A percentile compares a stretch with the other conserved stretches of the same genome.
Conservation (phyloP, 2,113 vertebrate genomes). For the Gallinago paraguaiae region DNA sequence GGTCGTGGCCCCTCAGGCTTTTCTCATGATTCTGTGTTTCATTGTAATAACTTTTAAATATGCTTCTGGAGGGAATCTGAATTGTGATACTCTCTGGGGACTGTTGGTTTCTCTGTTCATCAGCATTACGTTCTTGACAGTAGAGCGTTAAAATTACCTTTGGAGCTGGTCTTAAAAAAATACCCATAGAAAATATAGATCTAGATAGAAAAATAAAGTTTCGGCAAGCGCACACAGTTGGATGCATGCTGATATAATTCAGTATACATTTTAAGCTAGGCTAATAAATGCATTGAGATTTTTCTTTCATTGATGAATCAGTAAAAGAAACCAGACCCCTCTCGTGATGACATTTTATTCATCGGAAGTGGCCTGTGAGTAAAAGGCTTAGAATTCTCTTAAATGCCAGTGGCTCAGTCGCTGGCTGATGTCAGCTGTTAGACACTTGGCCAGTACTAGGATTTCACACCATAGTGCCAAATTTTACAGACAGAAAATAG, state of each 20-base stretch:
- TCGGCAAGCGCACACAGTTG: neutral
- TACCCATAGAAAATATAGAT: neutral
- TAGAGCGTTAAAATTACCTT: neutral
- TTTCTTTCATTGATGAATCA: constrained; percentile 9
- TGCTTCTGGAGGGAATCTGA: constrained; percentile 18
- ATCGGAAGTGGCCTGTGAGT: constrained; percentile 54
- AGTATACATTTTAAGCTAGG: neutral
- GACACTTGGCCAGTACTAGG: neutral
- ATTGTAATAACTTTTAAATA: constrained; percentile 20
- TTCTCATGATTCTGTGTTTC: constrained; percentile 13
- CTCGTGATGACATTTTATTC: neutral
- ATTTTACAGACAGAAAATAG: neutral
- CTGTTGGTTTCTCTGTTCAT: neutral
- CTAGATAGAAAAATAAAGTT: neutral
- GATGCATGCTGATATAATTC: neutral
- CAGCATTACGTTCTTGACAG: neutral
- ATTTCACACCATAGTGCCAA: neutral
- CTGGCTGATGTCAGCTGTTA: constrained; percentile 45
- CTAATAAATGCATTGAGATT: neutral
- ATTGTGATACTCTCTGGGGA: neutral
- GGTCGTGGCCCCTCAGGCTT: constrained; percentile 1
- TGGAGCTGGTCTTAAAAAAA: neutral
- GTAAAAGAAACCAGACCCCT: constrained; percentile 40
- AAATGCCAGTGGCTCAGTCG: neutral
- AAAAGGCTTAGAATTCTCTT: constrained; percentile 55